phyloP scores from a whole-genome alignment of 2,797 vertebrate genomes.

The Octomys mimax region DNA sequence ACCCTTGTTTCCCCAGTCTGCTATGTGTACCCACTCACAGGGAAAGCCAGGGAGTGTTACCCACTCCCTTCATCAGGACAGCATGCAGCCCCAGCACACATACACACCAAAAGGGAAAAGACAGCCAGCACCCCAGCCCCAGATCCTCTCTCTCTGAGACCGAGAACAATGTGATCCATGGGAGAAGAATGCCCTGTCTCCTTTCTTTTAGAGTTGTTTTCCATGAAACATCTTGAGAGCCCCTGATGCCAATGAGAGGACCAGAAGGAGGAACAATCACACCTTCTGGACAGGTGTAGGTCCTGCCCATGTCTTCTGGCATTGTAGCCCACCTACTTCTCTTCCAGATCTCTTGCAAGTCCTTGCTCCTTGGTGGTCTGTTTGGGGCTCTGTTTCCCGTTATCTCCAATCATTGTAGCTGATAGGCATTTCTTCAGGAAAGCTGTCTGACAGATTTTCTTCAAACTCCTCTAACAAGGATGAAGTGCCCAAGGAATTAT shows the following conservation, averaged over 20 bases:
- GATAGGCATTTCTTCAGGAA: conserved; percentile 85
- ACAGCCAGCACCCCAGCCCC: background rate
- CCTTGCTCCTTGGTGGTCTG: conserved; percentile 86
- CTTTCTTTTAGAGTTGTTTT: background rate
- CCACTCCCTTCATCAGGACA: background rate
- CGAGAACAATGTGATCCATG: background rate
- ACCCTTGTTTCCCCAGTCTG: background rate
- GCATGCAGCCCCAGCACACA: background rate
- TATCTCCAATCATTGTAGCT: conserved; percentile 87
- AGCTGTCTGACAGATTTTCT: conserved; percentile 78
- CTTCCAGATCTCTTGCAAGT: conserved; percentile 64
- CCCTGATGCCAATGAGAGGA: background rate
- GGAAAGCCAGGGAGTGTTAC: rapidly evolving
- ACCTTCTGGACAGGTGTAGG: background rate
- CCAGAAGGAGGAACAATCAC: background rate
- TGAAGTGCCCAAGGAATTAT: conserved; percentile 85
- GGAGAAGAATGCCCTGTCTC: background rate
- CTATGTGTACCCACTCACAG: no score
- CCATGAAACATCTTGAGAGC: background rate
- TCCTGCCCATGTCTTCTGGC: background rate
- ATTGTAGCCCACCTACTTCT: background rate
- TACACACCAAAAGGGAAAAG: background rate
- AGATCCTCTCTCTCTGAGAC: background rate
- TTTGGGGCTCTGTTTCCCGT: conserved; percentile 86
- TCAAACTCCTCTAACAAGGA: conserved; percentile 66